phyloP scores from a whole-genome alignment of 2,113 vertebrate species.

The Zosterops lateralis region DNA sequence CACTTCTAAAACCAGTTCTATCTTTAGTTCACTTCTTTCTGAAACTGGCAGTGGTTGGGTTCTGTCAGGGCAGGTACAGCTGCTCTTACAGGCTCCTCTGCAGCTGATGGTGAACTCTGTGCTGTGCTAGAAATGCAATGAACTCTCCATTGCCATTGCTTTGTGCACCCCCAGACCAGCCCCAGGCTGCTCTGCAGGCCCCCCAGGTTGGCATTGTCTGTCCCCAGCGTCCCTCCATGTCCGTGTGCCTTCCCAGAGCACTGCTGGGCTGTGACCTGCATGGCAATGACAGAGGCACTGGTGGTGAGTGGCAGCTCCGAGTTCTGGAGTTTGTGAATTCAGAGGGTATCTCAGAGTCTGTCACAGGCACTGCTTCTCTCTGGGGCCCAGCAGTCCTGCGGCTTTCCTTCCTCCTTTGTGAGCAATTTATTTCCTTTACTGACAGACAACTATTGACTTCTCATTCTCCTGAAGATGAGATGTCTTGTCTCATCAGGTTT shows the following conservation, averaged over 20 bases:
- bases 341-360: background rate
- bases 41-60: background rate
- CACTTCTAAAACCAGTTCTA: background rate
- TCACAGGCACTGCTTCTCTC: background rate
- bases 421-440: constrained; percentile 36
- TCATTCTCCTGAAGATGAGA: constrained; percentile 20
- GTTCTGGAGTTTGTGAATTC: background rate
- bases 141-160: background rate
- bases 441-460: constrained; percentile 50
- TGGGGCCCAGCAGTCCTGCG: background rate
- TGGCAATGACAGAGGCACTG: background rate
- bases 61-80: background rate
- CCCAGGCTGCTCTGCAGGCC: background rate
- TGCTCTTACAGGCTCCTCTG: background rate
- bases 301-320: background rate
- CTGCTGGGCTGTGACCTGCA: background rate
- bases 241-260: fast-evolving
- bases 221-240: background rate
- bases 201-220: background rate
- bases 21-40: background rate
- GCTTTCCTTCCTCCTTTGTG: background rate
- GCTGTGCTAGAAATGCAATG: fast-evolving
- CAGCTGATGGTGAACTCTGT: fast-evolving
- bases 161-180: background rate
- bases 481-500: constrained; percentile 53